These are phyloP conservation scores for Eupsittula cactorum DNA, from an alignment of 2,113 vertebrate genomes.

Conservation along the genomic window DNA sequence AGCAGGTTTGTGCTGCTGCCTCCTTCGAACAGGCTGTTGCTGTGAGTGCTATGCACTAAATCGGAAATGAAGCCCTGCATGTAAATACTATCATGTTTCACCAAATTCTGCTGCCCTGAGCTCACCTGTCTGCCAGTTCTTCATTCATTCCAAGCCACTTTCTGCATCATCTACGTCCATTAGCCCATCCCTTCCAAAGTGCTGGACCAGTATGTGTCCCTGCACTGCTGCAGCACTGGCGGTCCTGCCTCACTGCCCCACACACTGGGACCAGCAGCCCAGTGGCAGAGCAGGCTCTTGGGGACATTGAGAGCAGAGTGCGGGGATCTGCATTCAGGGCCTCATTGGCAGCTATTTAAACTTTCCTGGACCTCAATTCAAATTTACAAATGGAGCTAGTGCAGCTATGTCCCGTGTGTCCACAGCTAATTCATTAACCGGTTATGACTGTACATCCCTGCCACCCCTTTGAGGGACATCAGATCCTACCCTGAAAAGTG, in stretches of 20 bases:
- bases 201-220: accelerated
- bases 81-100: accelerated
- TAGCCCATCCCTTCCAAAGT: accelerated
- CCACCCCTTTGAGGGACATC: not conserved
- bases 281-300: not conserved
- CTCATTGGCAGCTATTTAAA: not conserved
- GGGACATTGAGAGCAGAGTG: not conserved
- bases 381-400: not conserved
- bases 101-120: not conserved
- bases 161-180: not conserved
- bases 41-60: not conserved
- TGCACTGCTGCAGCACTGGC: accelerated
- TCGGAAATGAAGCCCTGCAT: not conserved
- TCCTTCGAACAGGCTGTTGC: not conserved
- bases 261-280: not conserved
- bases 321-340: not conserved
- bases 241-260: not conserved
- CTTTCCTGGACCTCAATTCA: not conserved
- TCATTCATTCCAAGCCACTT: not conserved
- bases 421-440: not conserved
- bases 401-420: accelerated
- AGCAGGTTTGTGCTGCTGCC: not conserved
- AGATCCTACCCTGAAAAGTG: not conserved
- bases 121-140: not conserved
- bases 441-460: not conserved